A percentile compares a stretch with the other conserved stretches of the same genome.
Evolutionary conservation across 2,113 vertebrate genomes (phyloP).

Genomic region (Theristicus caerulescens): DNA sequence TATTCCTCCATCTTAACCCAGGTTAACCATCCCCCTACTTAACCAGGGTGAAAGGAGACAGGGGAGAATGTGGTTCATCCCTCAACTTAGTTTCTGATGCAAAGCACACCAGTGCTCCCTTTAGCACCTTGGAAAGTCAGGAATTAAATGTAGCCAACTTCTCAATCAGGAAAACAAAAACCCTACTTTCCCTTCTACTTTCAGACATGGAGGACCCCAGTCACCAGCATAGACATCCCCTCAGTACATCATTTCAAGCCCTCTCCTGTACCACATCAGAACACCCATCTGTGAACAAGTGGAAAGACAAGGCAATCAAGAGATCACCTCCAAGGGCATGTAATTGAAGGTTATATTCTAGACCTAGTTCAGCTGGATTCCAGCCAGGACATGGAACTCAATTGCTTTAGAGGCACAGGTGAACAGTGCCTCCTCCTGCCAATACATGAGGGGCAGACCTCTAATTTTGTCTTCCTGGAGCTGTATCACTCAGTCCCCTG

Average conservation of each 20-base stretch:
- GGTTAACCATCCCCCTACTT: not conserved
- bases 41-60: not conserved
- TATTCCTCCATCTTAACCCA: not conserved
- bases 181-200: not conserved
- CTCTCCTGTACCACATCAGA: not conserved
- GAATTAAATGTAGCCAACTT: not conserved
- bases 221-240: rapidly evolving
- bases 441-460: not conserved
- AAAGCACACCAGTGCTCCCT: not conserved
- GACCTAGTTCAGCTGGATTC: not conserved
- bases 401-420: not conserved
- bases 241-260: not conserved
- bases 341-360: not conserved
- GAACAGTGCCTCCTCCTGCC: not conserved
- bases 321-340: not conserved
- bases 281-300: rapidly evolving
- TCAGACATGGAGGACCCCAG: not conserved
- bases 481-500: not conserved
- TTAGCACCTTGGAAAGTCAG: not conserved
- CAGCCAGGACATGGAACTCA: not conserved
- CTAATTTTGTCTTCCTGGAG: not conserved
- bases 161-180: not conserved
- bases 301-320: not conserved
- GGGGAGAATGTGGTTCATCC: rapidly evolving
- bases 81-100: not conserved